These are phyloP conservation scores for Lomographa bimaculata DNA, from an alignment of 2,888 invertebrate genomes.

Conservation along the genomic window DNA sequence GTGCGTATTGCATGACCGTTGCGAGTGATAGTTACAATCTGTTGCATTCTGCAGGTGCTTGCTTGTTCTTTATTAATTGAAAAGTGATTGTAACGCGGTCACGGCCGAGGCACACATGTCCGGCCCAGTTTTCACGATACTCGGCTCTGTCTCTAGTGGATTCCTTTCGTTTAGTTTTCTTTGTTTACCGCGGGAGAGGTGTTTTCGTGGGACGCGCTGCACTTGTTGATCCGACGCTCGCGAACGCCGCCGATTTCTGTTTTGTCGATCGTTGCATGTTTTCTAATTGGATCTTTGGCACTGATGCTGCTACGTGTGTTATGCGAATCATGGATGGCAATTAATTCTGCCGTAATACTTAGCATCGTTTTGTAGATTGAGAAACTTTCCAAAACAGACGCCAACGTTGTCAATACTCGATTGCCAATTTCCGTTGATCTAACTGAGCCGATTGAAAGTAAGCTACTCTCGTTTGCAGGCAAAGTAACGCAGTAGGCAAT, in stretches of 20 bases:
- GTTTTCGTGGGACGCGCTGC: slow-evolving; percentile 43
- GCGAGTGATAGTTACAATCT: slow-evolving; percentile 59
- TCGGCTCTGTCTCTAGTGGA: slow-evolving; percentile 62
- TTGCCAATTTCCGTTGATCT: slow-evolving; percentile 18
- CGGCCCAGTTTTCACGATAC: slow-evolving; percentile 80
- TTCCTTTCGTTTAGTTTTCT: slow-evolving; percentile 64
- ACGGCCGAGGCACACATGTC: slow-evolving; percentile 81
- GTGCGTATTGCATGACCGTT: slow-evolving; percentile 54
- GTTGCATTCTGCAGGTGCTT: slow-evolving; percentile 78
- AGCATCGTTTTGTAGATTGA: slow-evolving; percentile 28
- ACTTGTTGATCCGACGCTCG: slow-evolving; percentile 56
- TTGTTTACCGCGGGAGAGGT: slow-evolving; percentile 66
- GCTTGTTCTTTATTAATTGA: slow-evolving; percentile 78
- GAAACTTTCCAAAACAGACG: slow-evolving; percentile 32
- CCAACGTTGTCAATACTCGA: slow-evolving; percentile 10
- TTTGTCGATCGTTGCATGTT: slow-evolving; percentile 31
- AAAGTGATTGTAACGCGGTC: slow-evolving; percentile 82
- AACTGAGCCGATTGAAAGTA: slow-evolving; percentile 28
- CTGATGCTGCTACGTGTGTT: slow-evolving; percentile 28
- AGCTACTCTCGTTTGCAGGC: slow-evolving; percentile 24
- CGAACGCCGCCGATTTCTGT: slow-evolving; percentile 26
- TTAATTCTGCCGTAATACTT: slow-evolving; percentile 34
- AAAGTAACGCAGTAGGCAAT: slow-evolving; percentile 13
- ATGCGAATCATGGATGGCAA: slow-evolving; percentile 28
- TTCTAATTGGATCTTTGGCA: slow-evolving; percentile 38